Conservation (phyloP, 2,113 vertebrate species). For the Ifrita kowaldi region DNA sequence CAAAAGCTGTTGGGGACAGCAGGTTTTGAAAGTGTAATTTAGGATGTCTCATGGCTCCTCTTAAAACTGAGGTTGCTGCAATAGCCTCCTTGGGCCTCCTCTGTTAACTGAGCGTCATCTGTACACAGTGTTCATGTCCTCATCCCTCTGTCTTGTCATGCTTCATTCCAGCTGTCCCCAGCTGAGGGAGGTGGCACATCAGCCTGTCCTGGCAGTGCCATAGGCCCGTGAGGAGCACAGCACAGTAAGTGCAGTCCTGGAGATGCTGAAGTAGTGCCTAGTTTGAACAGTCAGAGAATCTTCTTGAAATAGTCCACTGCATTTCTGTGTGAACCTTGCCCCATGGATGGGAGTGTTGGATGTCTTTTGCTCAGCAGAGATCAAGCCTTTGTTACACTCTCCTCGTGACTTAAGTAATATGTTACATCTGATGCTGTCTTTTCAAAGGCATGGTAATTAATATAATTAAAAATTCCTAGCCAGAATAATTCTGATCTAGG, state of each 20-base stretch:
- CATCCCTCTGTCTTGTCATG: rapidly evolving
- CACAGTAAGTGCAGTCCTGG: not conserved
- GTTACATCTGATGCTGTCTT: not conserved
- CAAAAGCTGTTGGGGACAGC: not conserved
- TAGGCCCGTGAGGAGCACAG: rapidly evolving
- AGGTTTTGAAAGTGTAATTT: not conserved
- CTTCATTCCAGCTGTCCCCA: not conserved
- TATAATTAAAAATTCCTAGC: not conserved
- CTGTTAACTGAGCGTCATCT: not conserved
- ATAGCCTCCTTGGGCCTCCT: not conserved
- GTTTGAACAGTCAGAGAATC: not conserved
- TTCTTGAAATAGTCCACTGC: not conserved
- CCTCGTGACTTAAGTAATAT: not conserved
- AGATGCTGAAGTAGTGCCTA: not conserved
- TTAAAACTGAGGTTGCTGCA: not conserved
- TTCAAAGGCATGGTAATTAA: not conserved
- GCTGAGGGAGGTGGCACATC: not conserved
- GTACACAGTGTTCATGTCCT: rapidly evolving
- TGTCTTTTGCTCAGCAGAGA: not conserved
- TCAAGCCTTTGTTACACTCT: not conserved
- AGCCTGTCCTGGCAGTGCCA: not conserved
- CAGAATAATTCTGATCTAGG: not conserved
- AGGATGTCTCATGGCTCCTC: not conserved
- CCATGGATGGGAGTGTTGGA: not conserved
- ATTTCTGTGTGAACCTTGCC: not conserved